Evolutionary conservation across 2,888 invertebrate genomes (phyloP), one percentile per base, ranked within the genome.

Genomic region (Eledona agricola): DNA sequence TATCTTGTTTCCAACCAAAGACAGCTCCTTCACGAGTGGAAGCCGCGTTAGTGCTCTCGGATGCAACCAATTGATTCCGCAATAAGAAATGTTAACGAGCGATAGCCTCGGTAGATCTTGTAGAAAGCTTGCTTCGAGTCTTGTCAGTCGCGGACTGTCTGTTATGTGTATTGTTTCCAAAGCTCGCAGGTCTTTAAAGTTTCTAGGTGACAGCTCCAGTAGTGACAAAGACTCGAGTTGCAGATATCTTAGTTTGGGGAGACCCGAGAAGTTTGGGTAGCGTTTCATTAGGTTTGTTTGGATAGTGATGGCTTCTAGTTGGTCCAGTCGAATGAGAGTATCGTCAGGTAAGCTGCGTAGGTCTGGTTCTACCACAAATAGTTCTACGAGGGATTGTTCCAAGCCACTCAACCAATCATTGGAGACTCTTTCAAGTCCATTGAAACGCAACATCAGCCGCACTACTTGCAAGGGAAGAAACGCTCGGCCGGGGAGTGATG

Each of bases 281-380:
- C 90, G 80, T 71, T 89, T 90, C 56, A 93, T 78, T 58, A 83
- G 81, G 52, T 87, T 86, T 4, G 89, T 88, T 73, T 91, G 89
- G 63, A 93, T 81, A 1, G 93, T 93, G 25, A 93, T 81, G 1
- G 93, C 93, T 79, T 93, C 88, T 42, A 93, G 79, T 59, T 86
- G 85, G 63, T 84, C 83, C 64, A 92, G 77, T 65, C 87, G 86
- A 57, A 84, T 81, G 31, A 93, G 76, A 63, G 90, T 89, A 72
- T 92, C 92, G 1, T 86, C 81, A 0, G 93, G 92, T 35, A 93
- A 78, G 62, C 85, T 90, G 54, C 89, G 82, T 35, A 93, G 73
- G 59, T 89, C 87, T 7, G 90, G 89, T 75, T 93, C 93, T 1
- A 93, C 93, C 16, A 93, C 82, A 66, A 88, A 93, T 45, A 93